Evolutionary conservation across 2,888 invertebrate genomes (phyloP), one percentile per base, ranked within the genome.

Genomic region (Phortica magna): DNA sequence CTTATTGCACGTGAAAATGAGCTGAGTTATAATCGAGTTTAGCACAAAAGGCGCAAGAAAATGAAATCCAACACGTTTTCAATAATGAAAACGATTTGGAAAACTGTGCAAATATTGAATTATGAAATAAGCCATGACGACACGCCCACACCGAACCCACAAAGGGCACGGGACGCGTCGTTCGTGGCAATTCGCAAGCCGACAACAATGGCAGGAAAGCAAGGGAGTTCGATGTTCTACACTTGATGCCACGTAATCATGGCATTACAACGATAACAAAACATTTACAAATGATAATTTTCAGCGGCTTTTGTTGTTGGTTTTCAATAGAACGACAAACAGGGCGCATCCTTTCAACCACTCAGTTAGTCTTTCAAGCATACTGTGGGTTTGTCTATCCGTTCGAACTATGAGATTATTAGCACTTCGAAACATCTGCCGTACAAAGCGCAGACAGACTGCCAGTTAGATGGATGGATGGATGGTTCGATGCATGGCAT

Each of bases 361-460:
- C n/a, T 17, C 53, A 53, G 10, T 14, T 22, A 17, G 53, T 53
- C 48, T 12, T 42, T 55, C 70, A 22, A 71, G 31, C 31, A 17
- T 53, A 80, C 77, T 19, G 22, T 81, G n/a, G n/a, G n/a, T 82
- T 88, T 81, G 85, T 85, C 88, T 85, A 83, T 79, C 81, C 84
- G 84, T 73, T 80, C 80, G 81, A 82, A 83, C 84, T 84, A 87
- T 89, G 89, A 83, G 89, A 89, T 89, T 90, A 88, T 89, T 90
- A 90, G 83, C 89, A 90, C 90, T 89, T 88, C 82, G 84, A 77
- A 82, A 85, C 89, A 90, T 87, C 89, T 89, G 90, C 83, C 79
- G 78, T 81, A 67, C 77, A 31, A 77, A 31, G 5, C 31, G 5
- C 31, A 31, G 31, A 31, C 31, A 31, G 31, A 31, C 31, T 31